Percentiles rank a stretch among this genome's conserved stretches.
These are phyloP conservation scores for Oryctes rhinoceros DNA, from an alignment of 1,140 invertebrate species.

Conservation along the genomic window DNA sequence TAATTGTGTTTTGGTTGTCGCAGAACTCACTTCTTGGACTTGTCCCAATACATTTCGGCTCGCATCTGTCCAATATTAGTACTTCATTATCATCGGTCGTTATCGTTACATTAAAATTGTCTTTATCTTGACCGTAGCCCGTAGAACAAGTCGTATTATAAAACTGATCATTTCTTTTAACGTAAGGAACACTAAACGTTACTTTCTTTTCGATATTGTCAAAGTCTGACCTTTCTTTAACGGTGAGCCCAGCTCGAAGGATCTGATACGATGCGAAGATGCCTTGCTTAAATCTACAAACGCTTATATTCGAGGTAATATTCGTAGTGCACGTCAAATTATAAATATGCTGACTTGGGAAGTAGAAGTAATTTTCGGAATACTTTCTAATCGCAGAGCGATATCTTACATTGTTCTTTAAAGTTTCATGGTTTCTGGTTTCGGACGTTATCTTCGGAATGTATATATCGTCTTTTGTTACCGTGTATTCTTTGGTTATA, in stretches of 20 bases:
- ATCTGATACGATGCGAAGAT: background rate
- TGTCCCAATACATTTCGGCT: constrained; percentile 66
- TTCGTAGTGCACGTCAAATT: constrained; percentile 50
- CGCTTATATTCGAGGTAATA: background rate
- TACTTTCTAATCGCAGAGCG: constrained; percentile 67
- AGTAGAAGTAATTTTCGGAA: constrained; percentile 67
- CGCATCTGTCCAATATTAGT: constrained; percentile 53
- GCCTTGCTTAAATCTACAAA: background rate
- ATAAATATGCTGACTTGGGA: constrained; percentile 64
- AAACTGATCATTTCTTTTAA: background rate
- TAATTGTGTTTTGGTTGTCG: constrained; percentile 66
- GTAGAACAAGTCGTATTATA: background rate
- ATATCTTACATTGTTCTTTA: constrained; percentile 69
- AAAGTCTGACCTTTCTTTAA: background rate
- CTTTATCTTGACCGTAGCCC: background rate
- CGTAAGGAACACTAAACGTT: background rate
- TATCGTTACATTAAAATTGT: constrained; percentile 1
- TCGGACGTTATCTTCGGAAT: constrained; percentile 6
- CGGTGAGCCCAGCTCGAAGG: background rate
- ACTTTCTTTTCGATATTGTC: constrained; percentile 5
- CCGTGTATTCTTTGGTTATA: background rate
- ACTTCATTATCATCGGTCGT: constrained; percentile 19
- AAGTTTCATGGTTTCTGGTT: constrained; percentile 59
- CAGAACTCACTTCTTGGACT: constrained; percentile 68
- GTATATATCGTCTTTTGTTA: constrained; percentile 24